Conservation (phyloP, 2,113 vertebrate genomes). For the Lepidiolamprologus cunningtoni region DNA sequence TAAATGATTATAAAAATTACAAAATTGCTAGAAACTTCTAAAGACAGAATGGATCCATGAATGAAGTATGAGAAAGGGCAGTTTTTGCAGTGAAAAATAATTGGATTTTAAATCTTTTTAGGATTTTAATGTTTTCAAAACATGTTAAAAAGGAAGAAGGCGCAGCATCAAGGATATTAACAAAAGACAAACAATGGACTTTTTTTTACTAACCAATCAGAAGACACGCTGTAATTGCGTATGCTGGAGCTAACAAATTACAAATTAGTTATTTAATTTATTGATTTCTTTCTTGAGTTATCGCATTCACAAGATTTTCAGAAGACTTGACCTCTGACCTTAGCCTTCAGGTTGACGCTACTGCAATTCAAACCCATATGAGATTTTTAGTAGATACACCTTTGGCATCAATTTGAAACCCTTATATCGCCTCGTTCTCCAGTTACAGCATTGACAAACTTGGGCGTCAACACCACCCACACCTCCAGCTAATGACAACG, state of each 20-base stretch:
- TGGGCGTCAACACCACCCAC: accelerated
- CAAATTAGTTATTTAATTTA: not conserved
- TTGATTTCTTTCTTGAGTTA: not conserved
- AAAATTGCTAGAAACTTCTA: not conserved
- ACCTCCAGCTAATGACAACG: not conserved
- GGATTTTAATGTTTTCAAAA: not conserved
- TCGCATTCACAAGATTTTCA: not conserved
- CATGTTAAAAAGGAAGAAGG: not conserved
- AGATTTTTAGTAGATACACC: accelerated
- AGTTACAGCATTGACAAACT: accelerated
- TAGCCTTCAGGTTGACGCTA: not conserved
- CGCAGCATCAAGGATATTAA: accelerated
- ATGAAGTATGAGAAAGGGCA: not conserved
- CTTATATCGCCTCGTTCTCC: not conserved
- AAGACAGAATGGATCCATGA: not conserved
- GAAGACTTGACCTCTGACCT: not conserved
- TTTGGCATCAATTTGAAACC: not conserved
- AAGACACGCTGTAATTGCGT: not conserved
- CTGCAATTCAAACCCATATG: not conserved
- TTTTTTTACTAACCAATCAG: not conserved
- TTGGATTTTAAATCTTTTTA: not conserved
- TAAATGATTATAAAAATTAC: not conserved
- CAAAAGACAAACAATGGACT: not conserved
- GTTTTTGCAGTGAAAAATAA: not conserved
- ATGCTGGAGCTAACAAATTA: not conserved